These are phyloP conservation scores for Cheilosia soror DNA, from an alignment of 2,888 invertebrate genomes.

Conservation along the genomic window DNA sequence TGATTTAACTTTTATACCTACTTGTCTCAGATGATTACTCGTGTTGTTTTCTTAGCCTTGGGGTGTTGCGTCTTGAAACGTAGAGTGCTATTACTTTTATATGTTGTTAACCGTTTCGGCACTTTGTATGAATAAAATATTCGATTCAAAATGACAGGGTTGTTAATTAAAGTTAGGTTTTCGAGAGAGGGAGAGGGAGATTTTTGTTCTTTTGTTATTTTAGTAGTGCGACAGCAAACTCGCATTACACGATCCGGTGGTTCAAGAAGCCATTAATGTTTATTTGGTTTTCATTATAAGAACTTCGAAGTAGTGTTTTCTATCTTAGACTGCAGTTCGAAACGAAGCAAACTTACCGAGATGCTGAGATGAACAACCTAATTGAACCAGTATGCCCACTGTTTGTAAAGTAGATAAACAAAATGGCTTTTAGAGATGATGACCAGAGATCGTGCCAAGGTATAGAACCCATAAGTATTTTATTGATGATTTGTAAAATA, in stretches of 20 bases:
- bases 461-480: too few relatives aligned
- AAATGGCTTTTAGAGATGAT: too few relatives aligned
- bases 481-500: too few relatives aligned
- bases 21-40: neutral
- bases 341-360: too few relatives aligned
- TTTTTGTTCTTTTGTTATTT: constrained; percentile 19
- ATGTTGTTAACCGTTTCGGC: constrained; percentile 15
- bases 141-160: constrained; percentile 5
- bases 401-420: too few relatives aligned
- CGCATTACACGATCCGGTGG: constrained; percentile 15
- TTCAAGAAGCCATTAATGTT: constrained; percentile 8
- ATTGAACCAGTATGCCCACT: too few relatives aligned
- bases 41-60: constrained; percentile 9
- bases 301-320: neutral
- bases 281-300: neutral
- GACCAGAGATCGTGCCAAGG: too few relatives aligned
- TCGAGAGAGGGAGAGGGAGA: constrained; percentile 6
- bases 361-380: too few relatives aligned
- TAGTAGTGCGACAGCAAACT: neutral
- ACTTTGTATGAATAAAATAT: constrained; percentile 21
- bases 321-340: too few relatives aligned
- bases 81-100: constrained; percentile 23
- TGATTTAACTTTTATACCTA: constrained; percentile 51
- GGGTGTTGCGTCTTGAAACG: neutral
- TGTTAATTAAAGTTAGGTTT: constrained; percentile 40